Evolutionary conservation across 2,113 vertebrate species (phyloP).

Genomic region (Atherinomorus stipes): DNA sequence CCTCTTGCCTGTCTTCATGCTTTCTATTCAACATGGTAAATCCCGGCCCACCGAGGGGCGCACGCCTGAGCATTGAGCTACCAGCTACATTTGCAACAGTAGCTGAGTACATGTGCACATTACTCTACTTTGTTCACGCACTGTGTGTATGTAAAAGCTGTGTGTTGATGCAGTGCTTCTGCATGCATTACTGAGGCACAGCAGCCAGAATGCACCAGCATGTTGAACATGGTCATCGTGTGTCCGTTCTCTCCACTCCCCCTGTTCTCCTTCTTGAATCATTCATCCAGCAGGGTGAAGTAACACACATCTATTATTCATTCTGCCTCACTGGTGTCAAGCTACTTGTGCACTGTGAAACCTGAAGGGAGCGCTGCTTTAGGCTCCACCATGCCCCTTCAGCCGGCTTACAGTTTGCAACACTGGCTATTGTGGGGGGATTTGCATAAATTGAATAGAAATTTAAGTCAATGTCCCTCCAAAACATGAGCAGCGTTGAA

Average conservation of each 20-base stretch:
- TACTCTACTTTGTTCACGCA: background rate
- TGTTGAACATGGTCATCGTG: constrained; percentile 29
- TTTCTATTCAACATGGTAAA: constrained; percentile 30
- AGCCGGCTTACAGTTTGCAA: constrained; percentile 51
- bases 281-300: constrained; percentile 67
- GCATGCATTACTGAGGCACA: constrained; percentile 1
- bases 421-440: constrained; percentile 50
- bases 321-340: constrained; percentile 48
- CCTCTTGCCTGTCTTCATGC: constrained; percentile 26
- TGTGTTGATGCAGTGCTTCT: background rate
- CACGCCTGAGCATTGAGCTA: background rate
- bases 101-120: constrained; percentile 12
- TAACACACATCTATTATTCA: constrained; percentile 74
- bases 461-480: constrained; percentile 47
- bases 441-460: constrained; percentile 59
- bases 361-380: constrained; percentile 57
- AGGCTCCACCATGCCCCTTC: constrained; percentile 36
- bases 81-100: background rate
- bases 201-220: constrained; percentile 8
- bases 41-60: constrained; percentile 12
- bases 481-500: constrained; percentile 11
- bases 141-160: background rate
- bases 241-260: constrained; percentile 25
- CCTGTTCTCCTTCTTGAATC: constrained; percentile 48
- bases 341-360: constrained; percentile 37